Evolutionary conservation across 2,888 invertebrate species (phyloP).

Genomic region (Metalampra italica): DNA sequence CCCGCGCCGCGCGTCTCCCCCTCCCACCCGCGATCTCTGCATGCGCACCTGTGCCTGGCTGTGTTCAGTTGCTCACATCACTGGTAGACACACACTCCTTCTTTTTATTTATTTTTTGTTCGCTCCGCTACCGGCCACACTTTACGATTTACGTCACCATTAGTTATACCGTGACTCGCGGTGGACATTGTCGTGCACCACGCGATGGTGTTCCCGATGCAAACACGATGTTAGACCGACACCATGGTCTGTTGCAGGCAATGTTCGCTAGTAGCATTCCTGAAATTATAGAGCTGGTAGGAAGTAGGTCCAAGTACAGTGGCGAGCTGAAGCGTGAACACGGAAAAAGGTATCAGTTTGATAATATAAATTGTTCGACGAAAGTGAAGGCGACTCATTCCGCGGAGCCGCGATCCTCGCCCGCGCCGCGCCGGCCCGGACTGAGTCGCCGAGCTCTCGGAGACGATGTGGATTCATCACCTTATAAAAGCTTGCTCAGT

Average conservation of each 20-base stretch:
- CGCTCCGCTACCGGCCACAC: constrained; percentile 75
- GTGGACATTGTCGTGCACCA: constrained; percentile 77
- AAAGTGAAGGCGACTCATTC: constrained; percentile 68
- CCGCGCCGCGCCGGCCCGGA: constrained; percentile 36
- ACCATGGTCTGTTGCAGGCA: constrained; percentile 91
- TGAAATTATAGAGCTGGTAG: constrained; percentile 99
- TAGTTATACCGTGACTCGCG: constrained; percentile 66
- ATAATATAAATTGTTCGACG: constrained; percentile 62
- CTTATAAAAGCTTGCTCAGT: constrained; percentile 77
- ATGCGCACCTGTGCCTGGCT: constrained; percentile 77
- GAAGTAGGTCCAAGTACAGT: constrained; percentile 99
- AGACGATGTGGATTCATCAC: constrained; percentile 65
- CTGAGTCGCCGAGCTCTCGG: constrained; percentile 66
- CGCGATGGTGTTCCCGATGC: constrained; percentile 68
- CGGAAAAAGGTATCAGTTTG: constrained; percentile 95
- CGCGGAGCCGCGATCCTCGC: constrained; percentile 31
- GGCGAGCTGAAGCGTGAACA: constrained; percentile 99
- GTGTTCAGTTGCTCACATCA: constrained; percentile 79
- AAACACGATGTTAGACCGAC: constrained; percentile 63
- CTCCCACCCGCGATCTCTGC: constrained; percentile 70
- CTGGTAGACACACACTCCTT: constrained; percentile 73
- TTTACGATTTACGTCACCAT: constrained; percentile 60
- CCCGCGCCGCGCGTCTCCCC: constrained; percentile 52
- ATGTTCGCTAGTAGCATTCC: constrained; percentile 99
- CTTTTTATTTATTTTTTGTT: constrained; percentile 47